These are phyloP conservation scores for Latheticus oryzae DNA, from an alignment of 2,888 invertebrate species.

Conservation along the genomic window DNA sequence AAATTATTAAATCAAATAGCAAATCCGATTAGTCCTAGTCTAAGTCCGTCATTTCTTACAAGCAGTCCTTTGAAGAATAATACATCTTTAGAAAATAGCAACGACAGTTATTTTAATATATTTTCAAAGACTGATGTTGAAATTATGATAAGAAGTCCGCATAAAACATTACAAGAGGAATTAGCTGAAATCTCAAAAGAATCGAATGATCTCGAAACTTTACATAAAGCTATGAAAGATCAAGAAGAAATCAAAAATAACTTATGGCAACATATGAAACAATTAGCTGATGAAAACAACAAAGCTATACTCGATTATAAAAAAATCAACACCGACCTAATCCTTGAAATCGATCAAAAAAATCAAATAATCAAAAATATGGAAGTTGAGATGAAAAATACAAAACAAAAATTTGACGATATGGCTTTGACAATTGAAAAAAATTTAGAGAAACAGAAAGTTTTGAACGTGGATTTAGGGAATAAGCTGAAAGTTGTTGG, in stretches of 20 bases:
- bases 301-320: slow-evolving; percentile 2
- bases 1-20: slow-evolving; percentile 26
- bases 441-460: too few relatives aligned
- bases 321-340: not conserved
- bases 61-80: slow-evolving; percentile 9
- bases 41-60: not conserved
- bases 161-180: slow-evolving; percentile 19
- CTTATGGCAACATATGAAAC: slow-evolving; percentile 16
- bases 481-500: not conserved
- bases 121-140: not conserved
- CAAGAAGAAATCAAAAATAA: slow-evolving; percentile 14
- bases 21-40: slow-evolving; percentile 15
- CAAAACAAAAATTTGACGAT: too few relatives aligned
- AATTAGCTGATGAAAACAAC: slow-evolving; percentile 8
- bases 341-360: not conserved
- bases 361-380: not conserved
- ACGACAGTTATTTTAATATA: slow-evolving; percentile 1
- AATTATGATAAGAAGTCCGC: slow-evolving; percentile 1
- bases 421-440: too few relatives aligned
- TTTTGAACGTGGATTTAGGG: not conserved
- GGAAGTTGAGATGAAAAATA: not conserved
- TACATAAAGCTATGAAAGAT: slow-evolving; percentile 7
- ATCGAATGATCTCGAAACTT: not conserved
- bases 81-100: slow-evolving; percentile 1
- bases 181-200: slow-evolving; percentile 4